Evolutionary conservation across 2,888 invertebrate species (phyloP).

Genomic region (Eristalis arbustorum): DNA sequence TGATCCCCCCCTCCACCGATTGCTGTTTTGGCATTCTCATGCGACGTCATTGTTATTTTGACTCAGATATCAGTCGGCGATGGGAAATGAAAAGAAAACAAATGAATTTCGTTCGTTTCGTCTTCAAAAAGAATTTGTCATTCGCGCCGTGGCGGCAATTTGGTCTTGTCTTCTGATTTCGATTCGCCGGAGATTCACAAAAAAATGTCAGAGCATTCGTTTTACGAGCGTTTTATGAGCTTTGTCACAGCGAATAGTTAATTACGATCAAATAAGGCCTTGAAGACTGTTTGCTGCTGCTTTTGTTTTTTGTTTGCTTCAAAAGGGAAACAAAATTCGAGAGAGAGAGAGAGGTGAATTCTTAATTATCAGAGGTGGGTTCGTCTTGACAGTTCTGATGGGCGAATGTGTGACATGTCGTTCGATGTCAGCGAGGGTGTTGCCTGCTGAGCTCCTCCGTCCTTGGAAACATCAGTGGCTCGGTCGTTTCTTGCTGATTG

Average conservation of each 20-base stretch:
- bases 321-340: too few species aligned
- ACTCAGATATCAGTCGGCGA: constrained; percentile 23
- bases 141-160: constrained; percentile 9
- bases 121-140: constrained; percentile 25
- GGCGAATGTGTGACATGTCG: background rate
- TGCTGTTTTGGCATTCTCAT: constrained; percentile 24
- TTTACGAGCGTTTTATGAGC: constrained; percentile 45
- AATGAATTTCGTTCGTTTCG: background rate
- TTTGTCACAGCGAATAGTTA: constrained; percentile 43
- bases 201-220: background rate
- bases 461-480: background rate
- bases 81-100: background rate
- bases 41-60: constrained; percentile 59
- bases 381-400: background rate
- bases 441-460: background rate
- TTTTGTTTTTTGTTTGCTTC: background rate
- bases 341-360: background rate
- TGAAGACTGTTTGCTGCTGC: constrained; percentile 9
- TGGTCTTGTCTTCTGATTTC: background rate
- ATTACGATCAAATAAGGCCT: constrained; percentile 42
- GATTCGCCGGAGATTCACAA: background rate
- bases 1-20: too few species aligned
- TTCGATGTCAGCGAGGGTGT: background rate
- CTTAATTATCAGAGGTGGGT: background rate
- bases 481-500: background rate